A percentile compares a stretch with the other conserved stretches of the same genome.
Evolutionary conservation across 2,888 invertebrate genomes (phyloP).

Genomic region (Mechanitis messenoides): DNA sequence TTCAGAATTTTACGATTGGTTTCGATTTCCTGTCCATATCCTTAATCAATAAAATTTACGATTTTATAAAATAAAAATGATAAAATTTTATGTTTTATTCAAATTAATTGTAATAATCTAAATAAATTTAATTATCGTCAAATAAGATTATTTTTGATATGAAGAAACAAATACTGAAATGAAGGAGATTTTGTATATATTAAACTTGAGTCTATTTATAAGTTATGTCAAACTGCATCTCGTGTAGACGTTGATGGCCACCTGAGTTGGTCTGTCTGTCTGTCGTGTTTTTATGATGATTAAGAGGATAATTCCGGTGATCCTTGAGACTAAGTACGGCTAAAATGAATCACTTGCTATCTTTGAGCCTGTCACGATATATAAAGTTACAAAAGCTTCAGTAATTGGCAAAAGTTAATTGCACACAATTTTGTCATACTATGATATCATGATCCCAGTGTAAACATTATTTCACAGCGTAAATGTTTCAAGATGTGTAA

Average conservation of each 20-base stretch:
- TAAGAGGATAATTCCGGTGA: constrained; percentile 10
- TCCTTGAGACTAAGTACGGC: constrained; percentile 5
- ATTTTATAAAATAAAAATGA: too few relatives aligned
- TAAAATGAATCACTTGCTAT: constrained; percentile 16
- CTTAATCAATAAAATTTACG: too few relatives aligned
- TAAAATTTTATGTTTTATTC: too few relatives aligned
- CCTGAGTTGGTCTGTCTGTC: constrained; percentile 7
- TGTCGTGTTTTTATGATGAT: not conserved
- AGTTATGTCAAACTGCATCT: constrained; percentile 3
- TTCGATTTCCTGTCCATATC: too few relatives aligned
- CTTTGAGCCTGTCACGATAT: constrained; percentile 16
- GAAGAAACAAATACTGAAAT: constrained; percentile 6
- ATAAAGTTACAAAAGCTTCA: constrained; percentile 9
- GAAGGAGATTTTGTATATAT: constrained; percentile 10
- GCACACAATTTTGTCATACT: constrained; percentile 15
- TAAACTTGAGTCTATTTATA: constrained; percentile 4
- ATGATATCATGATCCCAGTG: constrained; percentile 21
- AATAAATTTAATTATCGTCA: too few relatives aligned
- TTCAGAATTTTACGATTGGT: too few relatives aligned
- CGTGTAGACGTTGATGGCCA: constrained; percentile 7
- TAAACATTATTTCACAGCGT: constrained; percentile 9
- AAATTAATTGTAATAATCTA: too few relatives aligned
- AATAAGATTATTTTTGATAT: too few relatives aligned
- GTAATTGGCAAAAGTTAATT: constrained; percentile 12
- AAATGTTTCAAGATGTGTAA: not conserved